These are phyloP conservation scores for Diadromus collaris DNA, from an alignment of 2,888 invertebrate genomes.

Conservation along the genomic window DNA sequence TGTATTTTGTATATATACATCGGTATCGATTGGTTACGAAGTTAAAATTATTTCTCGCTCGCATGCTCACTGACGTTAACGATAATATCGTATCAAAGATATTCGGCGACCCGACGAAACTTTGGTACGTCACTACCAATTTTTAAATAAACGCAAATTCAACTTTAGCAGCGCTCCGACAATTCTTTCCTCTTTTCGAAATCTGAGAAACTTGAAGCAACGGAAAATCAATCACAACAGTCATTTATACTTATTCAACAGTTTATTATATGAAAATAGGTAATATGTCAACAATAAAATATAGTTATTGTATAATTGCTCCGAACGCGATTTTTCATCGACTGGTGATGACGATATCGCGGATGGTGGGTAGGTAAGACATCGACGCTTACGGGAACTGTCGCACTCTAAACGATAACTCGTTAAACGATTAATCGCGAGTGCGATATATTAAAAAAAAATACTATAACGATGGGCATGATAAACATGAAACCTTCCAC, in stretches of 20 bases:
- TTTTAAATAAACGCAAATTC: background rate
- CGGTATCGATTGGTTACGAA: slow-evolving; percentile 7
- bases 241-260: slow-evolving; percentile 52
- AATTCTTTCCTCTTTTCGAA: background rate
- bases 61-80: background rate
- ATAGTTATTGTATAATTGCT: slow-evolving; percentile 58
- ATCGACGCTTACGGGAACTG: slow-evolving; percentile 32
- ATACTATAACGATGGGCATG: slow-evolving; percentile 22
- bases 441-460: slow-evolving; percentile 14
- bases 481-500: slow-evolving; percentile 3
- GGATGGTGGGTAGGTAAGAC: slow-evolving; percentile 23
- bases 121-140: background rate
- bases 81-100: background rate
- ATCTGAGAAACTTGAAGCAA: background rate
- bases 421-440: slow-evolving; percentile 2
- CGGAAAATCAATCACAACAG: background rate
- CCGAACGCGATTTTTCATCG: slow-evolving; percentile 47
- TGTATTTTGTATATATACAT: slow-evolving; percentile 23
- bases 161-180: background rate
- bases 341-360: slow-evolving; percentile 23
- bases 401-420: slow-evolving; percentile 20
- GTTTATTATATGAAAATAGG: slow-evolving; percentile 63
- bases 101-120: background rate
- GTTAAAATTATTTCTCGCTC: background rate
- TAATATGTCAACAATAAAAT: slow-evolving; percentile 64